phyloP scores from a whole-genome alignment of 2,113 vertebrate genomes.

The Amphiprion percula region DNA sequence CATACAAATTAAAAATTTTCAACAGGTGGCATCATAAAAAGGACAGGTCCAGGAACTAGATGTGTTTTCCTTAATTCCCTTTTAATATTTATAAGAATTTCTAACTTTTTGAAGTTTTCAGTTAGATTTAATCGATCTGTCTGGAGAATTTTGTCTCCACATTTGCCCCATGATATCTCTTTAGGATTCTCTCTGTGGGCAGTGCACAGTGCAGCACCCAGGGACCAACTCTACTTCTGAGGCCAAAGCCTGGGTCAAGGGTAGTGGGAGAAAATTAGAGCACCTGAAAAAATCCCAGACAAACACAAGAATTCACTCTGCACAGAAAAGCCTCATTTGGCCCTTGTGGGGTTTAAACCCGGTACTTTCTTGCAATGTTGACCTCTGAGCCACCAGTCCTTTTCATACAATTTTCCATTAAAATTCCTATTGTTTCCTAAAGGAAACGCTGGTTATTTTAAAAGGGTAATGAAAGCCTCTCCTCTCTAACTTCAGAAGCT shows the following conservation, averaged over 20 bases:
- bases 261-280: constrained; percentile 32
- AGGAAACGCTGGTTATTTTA: constrained; percentile 66
- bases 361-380: constrained; percentile 33
- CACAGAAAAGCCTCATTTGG: constrained; percentile 37
- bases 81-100: constrained; percentile 3
- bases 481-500: constrained; percentile 56
- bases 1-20: background rate
- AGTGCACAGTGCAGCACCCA: constrained; percentile 8
- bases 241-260: constrained; percentile 46
- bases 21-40: constrained; percentile 22
- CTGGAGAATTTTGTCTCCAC: background rate
- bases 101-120: constrained; percentile 14
- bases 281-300: constrained; percentile 28
- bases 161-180: constrained; percentile 12
- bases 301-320: constrained; percentile 16
- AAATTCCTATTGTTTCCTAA: constrained; percentile 54
- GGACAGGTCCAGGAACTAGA: constrained; percentile 1
- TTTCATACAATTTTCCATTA: constrained; percentile 42
- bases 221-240: constrained; percentile 14
- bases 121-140: background rate
- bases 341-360: constrained; percentile 40
- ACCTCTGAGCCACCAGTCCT: constrained; percentile 17
- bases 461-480: constrained; percentile 60
- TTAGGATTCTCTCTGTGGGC: background rate
- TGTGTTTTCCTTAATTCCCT: constrained; percentile 2